Percentiles rank a stretch among this genome's conserved stretches.
phyloP scores from a whole-genome alignment of 2,113 vertebrate species.

The Castor canadensis region DNA sequence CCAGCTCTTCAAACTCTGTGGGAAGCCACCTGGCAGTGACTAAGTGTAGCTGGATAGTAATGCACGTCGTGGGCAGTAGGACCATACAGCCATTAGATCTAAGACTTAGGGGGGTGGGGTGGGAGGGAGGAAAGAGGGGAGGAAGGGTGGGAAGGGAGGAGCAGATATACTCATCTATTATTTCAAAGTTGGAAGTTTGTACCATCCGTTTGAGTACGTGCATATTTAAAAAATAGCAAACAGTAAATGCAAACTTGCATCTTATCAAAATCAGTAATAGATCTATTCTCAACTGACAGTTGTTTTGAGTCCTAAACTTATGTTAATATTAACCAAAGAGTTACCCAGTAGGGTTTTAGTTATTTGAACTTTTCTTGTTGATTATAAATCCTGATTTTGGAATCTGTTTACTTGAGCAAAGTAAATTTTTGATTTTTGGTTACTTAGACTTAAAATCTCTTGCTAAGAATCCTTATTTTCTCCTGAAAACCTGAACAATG shows the following conservation, averaged over 20 bases:
- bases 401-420: constrained; percentile 46
- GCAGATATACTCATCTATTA: constrained; percentile 54
- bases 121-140: constrained; percentile 44
- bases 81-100: constrained; percentile 29
- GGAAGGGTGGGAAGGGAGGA: constrained; percentile 61
- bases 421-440: constrained; percentile 51
- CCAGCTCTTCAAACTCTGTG: background rate
- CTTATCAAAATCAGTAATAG: constrained; percentile 46
- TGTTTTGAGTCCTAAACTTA: constrained; percentile 76
- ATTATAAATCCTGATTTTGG: constrained; percentile 44
- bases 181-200: constrained; percentile 65
- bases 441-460: constrained; percentile 66
- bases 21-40: background rate
- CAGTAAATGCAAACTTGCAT: constrained; percentile 20
- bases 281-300: constrained; percentile 39
- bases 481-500: constrained; percentile 59
- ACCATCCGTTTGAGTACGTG: constrained; percentile 44
- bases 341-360: constrained; percentile 71
- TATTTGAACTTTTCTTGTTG: constrained; percentile 66
- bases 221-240: constrained; percentile 25
- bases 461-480: constrained; percentile 35
- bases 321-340: constrained; percentile 85
- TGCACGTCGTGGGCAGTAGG: constrained; percentile 4
- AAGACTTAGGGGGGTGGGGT: constrained; percentile 13
- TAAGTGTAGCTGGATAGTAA: background rate